phyloP scores from a whole-genome alignment of 2,113 vertebrate species.

The Podocnemis expansa region DNA sequence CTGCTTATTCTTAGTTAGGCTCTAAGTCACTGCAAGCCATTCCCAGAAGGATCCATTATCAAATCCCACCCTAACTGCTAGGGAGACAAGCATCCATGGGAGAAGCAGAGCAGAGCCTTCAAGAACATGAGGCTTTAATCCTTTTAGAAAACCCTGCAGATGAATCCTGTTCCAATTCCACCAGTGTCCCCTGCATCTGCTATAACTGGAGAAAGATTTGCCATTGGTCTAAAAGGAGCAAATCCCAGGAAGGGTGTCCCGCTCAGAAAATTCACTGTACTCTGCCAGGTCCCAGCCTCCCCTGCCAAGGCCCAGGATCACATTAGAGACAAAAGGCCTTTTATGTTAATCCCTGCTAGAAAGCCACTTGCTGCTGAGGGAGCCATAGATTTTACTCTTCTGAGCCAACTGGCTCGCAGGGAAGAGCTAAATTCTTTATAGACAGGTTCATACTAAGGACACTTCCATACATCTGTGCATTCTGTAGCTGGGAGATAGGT shows the following conservation, averaged over 20 bases:
- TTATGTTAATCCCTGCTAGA: neutral
- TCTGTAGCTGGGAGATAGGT: neutral
- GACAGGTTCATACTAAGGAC: neutral
- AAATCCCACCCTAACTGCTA: neutral
- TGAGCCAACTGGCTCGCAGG: neutral
- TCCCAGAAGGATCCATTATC: neutral
- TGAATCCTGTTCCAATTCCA: neutral
- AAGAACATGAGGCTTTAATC: conserved; percentile 17
- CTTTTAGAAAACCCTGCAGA: neutral
- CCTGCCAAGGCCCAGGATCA: conserved; percentile 1
- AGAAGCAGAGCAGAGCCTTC: neutral
- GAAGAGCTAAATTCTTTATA: neutral
- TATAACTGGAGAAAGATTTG: neutral
- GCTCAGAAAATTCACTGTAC: neutral
- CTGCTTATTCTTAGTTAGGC: too few species aligned
- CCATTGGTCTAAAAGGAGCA: neutral
- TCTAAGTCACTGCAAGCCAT: too few species aligned
- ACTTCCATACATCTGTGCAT: neutral
- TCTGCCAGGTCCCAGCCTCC: neutral
- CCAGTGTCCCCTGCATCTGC: neutral
- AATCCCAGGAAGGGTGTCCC: neutral
- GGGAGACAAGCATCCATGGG: neutral
- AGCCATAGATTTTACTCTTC: too few species aligned
- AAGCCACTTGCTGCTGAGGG: neutral
- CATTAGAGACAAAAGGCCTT: conserved; percentile 28